These are phyloP conservation scores for Heliothis subflexa DNA, from an alignment of 1,140 invertebrate species.

Conservation along the genomic window DNA sequence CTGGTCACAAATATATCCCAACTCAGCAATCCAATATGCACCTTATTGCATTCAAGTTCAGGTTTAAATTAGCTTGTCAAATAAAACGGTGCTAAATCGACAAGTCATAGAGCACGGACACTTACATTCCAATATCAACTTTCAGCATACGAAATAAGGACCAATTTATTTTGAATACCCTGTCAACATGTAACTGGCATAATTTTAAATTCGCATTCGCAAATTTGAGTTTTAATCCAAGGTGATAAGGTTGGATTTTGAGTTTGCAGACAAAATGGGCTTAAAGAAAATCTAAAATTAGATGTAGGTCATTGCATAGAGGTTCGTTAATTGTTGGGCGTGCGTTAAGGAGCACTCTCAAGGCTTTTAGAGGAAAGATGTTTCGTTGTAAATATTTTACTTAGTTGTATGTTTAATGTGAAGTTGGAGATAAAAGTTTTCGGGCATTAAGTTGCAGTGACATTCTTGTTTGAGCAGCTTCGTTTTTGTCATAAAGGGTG, in stretches of 20 bases:
- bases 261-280: not conserved
- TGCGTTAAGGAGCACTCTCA: conserved; percentile 40
- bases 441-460: not conserved
- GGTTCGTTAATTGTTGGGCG: conserved; percentile 38
- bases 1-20: conserved; percentile 33
- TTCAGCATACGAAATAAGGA: conserved; percentile 16
- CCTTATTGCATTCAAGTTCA: not conserved
- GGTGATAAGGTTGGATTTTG: not conserved
- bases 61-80: conserved; percentile 9
- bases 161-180: conserved; percentile 33
- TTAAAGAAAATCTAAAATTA: conserved; percentile 45
- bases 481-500: not conserved
- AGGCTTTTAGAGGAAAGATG: conserved; percentile 43
- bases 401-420: conserved; percentile 32
- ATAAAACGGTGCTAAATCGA: conserved; percentile 33
- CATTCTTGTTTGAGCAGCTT: conserved; percentile 7
- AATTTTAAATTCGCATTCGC: not conserved
- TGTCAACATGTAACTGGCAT: conserved; percentile 14
- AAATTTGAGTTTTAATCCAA: not conserved
- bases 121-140: conserved; percentile 22
- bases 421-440: conserved; percentile 35
- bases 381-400: conserved; percentile 36
- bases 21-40: not conserved
- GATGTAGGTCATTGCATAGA: conserved; percentile 46
- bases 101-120: conserved; percentile 17